Conservation (phyloP, 1,140 invertebrate species). For the Aphis gossypii region DNA sequence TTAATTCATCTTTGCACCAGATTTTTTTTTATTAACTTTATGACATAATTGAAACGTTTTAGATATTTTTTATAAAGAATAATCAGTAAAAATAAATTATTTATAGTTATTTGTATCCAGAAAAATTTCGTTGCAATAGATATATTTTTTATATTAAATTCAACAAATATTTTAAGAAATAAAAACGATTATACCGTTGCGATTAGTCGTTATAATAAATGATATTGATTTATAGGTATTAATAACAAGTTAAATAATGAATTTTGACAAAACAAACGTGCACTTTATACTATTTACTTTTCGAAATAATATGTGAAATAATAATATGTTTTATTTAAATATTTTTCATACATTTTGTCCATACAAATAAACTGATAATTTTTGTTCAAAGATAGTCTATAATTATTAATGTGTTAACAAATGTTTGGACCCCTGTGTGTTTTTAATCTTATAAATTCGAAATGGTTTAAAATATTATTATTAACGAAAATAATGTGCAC, state of each 20-base stretch:
- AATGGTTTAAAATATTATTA: slow-evolving; percentile 21
- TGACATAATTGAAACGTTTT: not conserved
- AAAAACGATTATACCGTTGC: not conserved
- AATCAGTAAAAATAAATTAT: not conserved
- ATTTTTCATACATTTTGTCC: not conserved
- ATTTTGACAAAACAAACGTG: not conserved
- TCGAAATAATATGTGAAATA: not conserved
- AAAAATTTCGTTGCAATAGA: not conserved
- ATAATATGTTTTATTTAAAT: not conserved
- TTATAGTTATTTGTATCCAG: not conserved
- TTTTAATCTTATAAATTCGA: slow-evolving; percentile 5
- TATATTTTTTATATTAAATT: not conserved
- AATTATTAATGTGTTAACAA: not conserved
- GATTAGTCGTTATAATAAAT: not conserved
- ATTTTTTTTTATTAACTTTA: not conserved
- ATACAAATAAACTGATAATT: not conserved
- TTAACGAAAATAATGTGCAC: slow-evolving; percentile 18
- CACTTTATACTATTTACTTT: not conserved
- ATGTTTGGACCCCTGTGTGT: slow-evolving; percentile 14
- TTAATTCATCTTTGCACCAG: not conserved
- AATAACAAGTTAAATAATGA: not conserved
- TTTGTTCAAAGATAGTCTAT: not conserved
- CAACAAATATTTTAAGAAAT: slow-evolving; percentile 10
- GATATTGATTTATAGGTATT: not conserved
- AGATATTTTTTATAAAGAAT: not conserved